Percentiles rank a stretch among this genome's conserved stretches.
These are phyloP conservation scores for Brenthis daphne DNA, from an alignment of 2,888 invertebrate genomes.

Conservation along the genomic window DNA sequence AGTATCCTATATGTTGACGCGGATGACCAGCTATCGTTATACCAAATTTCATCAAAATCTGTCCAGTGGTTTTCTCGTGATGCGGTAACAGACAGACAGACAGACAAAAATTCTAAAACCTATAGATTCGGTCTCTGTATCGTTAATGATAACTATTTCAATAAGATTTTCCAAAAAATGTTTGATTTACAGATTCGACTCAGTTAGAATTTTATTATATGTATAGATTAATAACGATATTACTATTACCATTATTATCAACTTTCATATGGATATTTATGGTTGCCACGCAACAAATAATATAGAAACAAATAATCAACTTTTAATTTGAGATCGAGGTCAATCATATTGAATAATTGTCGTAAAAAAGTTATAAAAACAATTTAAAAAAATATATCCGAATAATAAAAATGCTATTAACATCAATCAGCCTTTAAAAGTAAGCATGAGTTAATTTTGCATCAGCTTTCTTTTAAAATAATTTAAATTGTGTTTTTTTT, in stretches of 20 bases:
- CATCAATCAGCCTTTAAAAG: background rate
- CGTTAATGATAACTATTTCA: too few species aligned
- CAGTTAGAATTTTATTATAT: too few species aligned
- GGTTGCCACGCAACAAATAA: conserved; percentile 17
- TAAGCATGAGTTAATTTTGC: background rate
- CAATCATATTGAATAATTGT: conserved; percentile 35
- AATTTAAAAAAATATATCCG: conserved; percentile 32
- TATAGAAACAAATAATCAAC: conserved; percentile 26
- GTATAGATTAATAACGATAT: conserved; percentile 4
- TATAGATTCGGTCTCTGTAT: too few species aligned
- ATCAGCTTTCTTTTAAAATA: background rate
- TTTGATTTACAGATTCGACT: too few species aligned
- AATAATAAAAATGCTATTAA: conserved; percentile 25
- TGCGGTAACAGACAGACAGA: too few species aligned
- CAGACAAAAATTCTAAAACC: too few species aligned
- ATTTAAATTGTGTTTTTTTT: background rate
- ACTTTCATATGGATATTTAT: conserved; percentile 30
- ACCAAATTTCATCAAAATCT: too few species aligned
- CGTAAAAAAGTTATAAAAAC: conserved; percentile 39
- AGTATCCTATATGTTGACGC: too few species aligned
- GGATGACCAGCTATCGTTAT: too few species aligned
- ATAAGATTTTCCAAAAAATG: too few species aligned
- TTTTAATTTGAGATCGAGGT: conserved; percentile 28
- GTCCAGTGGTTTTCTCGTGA: too few species aligned
- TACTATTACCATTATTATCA: conserved; percentile 21